Conservation (phyloP, 2,888 invertebrate genomes). For the Caenorhabditis doughertyi region DNA sequence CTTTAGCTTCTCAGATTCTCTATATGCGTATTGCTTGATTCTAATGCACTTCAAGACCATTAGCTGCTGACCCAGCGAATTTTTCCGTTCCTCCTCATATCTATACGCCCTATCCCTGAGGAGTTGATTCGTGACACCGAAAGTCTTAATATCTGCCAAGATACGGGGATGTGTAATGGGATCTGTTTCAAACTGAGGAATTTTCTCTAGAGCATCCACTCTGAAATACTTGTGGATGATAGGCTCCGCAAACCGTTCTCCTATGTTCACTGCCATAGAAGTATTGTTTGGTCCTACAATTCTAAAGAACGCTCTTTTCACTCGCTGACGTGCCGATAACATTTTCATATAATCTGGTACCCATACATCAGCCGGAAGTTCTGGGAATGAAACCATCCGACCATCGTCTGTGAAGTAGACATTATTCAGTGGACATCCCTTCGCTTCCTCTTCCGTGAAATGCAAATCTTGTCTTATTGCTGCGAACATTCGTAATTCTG, state of each 20-base stretch:
- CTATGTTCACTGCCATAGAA: background rate
- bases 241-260: background rate
- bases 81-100: background rate
- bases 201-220: background rate
- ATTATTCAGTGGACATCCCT: background rate
- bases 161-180: background rate
- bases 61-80: background rate
- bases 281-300: background rate
- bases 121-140: background rate
- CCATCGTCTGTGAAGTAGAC: conserved; percentile 9
- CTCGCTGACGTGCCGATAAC: background rate
- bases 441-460: background rate
- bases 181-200: background rate
- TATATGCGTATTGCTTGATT: background rate
- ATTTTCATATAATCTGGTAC: conserved; percentile 4
- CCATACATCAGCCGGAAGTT: background rate
- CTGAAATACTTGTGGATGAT: background rate
- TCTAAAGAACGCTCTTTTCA: background rate
- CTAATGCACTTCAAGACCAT: background rate
- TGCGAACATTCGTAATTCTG: background rate
- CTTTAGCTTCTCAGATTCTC: background rate
- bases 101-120: background rate
- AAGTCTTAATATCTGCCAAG: background rate
- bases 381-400: background rate
- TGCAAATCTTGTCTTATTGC: background rate